These are phyloP conservation scores for Metopia argyrocephala DNA, from an alignment of 2,888 invertebrate species.

Conservation along the genomic window DNA sequence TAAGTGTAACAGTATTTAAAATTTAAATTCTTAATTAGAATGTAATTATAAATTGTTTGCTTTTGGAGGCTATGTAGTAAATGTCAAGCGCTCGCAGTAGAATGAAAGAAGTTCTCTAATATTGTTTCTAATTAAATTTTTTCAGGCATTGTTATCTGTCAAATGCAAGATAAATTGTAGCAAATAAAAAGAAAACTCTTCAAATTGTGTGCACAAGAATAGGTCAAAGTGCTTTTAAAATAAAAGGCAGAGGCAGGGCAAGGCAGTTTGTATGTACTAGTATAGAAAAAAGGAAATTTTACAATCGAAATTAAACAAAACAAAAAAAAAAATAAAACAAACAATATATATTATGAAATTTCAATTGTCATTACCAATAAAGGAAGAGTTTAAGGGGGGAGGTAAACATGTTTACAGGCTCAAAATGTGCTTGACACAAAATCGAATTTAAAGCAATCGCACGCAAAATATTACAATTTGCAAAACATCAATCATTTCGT, in stretches of 20 bases:
- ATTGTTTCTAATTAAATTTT: constrained; percentile 3
- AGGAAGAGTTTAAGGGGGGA: not conserved
- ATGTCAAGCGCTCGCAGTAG: not conserved
- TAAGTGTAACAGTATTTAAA: constrained; percentile 25
- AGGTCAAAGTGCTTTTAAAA: no score
- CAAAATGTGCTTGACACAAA: constrained; percentile 28
- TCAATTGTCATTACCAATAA: not conserved
- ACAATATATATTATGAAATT: no score
- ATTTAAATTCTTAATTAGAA: constrained; percentile 32
- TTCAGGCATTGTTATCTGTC: constrained; percentile 28
- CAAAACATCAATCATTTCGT: constrained; percentile 49
- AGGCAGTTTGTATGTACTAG: not conserved
- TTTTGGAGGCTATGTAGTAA: constrained; percentile 21
- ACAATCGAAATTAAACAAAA: no score
- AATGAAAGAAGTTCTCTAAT: not conserved
- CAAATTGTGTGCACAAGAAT: no score
- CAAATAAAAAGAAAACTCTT: no score
- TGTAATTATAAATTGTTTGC: constrained; percentile 25
- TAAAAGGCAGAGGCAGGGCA: no score
- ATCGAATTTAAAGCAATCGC: not conserved
- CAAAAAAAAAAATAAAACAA: no score
- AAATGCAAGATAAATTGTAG: constrained; percentile 33
- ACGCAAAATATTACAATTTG: constrained; percentile 10
- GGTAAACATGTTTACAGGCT: constrained; percentile 4
- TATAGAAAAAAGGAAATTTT: no score